phyloP scores from a whole-genome alignment of 2,797 vertebrate genomes.

The Novumbra hubbsi region DNA sequence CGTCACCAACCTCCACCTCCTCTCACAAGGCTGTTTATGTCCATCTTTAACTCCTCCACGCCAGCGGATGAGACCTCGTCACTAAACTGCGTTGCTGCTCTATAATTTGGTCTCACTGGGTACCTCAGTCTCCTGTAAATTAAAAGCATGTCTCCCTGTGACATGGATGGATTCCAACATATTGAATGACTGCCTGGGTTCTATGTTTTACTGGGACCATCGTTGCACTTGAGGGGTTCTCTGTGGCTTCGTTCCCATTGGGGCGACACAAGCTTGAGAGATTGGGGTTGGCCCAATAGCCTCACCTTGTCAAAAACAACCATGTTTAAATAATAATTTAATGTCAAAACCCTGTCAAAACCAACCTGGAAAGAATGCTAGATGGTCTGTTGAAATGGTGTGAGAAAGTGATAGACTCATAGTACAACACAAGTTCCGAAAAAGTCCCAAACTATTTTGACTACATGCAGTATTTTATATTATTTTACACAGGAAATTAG shows the following conservation, averaged over 20 bases:
- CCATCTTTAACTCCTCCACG: neutral
- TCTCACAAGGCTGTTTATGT: neutral
- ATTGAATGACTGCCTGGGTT: slow-evolving; percentile 44
- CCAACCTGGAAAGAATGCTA: no score
- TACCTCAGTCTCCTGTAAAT: slow-evolving; percentile 53
- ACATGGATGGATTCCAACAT: slow-evolving; percentile 39
- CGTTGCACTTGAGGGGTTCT: neutral
- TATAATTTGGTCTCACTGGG: slow-evolving; percentile 55
- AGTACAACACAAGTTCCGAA: no score
- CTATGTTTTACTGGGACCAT: slow-evolving; percentile 32
- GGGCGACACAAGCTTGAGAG: no score
- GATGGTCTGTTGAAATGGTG: no score
- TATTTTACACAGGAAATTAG: no score
- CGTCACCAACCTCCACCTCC: neutral
- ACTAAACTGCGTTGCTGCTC: slow-evolving; percentile 10
- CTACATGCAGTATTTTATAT: no score
- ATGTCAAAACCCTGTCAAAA: no score
- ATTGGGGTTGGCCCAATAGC: no score
- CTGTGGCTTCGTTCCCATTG: neutral
- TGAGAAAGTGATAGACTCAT: no score
- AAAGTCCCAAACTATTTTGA: no score
- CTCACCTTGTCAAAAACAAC: no score
- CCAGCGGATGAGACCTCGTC: neutral
- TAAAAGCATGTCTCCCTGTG: slow-evolving; percentile 34
- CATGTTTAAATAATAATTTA: no score